Evolutionary conservation across 2,113 vertebrate genomes (phyloP).

Genomic region (Canis aureus): DNA sequence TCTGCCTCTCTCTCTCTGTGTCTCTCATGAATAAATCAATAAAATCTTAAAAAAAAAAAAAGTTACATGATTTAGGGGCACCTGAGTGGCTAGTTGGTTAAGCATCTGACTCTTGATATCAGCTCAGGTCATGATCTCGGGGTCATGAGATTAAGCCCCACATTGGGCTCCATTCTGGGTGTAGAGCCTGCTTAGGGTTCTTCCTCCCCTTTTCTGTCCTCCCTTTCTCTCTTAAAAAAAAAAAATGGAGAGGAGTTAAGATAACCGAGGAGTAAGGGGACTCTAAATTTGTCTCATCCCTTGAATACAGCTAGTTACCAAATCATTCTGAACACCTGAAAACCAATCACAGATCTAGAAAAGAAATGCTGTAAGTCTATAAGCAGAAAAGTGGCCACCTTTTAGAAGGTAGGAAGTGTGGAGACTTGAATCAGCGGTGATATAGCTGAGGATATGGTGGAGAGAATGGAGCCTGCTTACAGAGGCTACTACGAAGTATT

Average conservation of each 20-base stretch:
- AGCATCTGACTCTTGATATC: not conserved
- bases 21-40: too few species aligned
- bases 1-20: too few species aligned
- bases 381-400: not conserved
- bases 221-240: not conserved
- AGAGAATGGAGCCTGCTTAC: not conserved
- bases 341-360: not conserved
- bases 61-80: too few species aligned
- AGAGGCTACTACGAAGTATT: not conserved
- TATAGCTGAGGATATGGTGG: not conserved
- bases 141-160: not conserved
- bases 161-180: not conserved
- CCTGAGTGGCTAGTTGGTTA: not conserved
- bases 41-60: too few species aligned
- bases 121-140: not conserved
- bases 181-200: not conserved
- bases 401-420: not conserved
- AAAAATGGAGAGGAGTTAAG: not conserved
- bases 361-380: not conserved
- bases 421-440: not conserved
- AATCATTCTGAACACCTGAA: not conserved
- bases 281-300: not conserved
- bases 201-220: rapidly evolving
- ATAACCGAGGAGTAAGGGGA: not conserved
- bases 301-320: not conserved